Evolutionary conservation across 2,797 vertebrate species (phyloP), one percentile per base, ranked within the genome.

Genomic region (Sardinella longiceps): DNA sequence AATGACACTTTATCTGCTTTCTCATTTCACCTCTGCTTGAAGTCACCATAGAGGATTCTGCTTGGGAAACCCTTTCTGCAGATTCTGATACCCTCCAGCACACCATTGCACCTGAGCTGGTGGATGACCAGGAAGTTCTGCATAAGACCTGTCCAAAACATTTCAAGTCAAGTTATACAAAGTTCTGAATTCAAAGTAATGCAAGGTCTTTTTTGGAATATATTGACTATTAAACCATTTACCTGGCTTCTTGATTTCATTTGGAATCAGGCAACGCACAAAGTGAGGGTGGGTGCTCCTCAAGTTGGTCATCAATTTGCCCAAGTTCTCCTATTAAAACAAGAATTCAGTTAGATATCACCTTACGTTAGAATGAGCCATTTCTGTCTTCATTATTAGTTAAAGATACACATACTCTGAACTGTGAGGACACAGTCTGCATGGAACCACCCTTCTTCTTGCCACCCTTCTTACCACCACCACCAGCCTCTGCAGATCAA

Each of bases 221-320:
- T n/a, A n/a, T n/a, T n/a, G n/a, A n/a, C n/a, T 63, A 1, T 23
- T 25, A 1, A 60, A 25, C 10, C 46, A 48, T 48, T 10, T 95
- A 97, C 97, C 97, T 90, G 97, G 97, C 87, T 95, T 97, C 93
- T 98, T 98, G 0, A 96, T 95, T 91, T 98, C 97, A 90, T 98
- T 98, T 83, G 97, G 97, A 84, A 98, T 98, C 91, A 98, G 89
- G 45, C 97, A 98, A 6, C 97, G 96, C 83, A 98, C 97, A 95
- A 97, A 97, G 90, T 98, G 97, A 82, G 96, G 97, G 45, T 97
- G 97, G 0, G 97, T 98, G 88, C 95, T 96, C 87, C 92, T 94
- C 88, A 97, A 74, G 87, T 97, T 97, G 1, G 95, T 92, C 97
- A 97, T 97, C 91, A 98, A 93, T 88, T 97, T 97, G 85, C 96